Percentiles rank a stretch among this genome's conserved stretches.
These are phyloP conservation scores for Halictus ligatus DNA, from an alignment of 2,888 invertebrate species.

Conservation along the genomic window DNA sequence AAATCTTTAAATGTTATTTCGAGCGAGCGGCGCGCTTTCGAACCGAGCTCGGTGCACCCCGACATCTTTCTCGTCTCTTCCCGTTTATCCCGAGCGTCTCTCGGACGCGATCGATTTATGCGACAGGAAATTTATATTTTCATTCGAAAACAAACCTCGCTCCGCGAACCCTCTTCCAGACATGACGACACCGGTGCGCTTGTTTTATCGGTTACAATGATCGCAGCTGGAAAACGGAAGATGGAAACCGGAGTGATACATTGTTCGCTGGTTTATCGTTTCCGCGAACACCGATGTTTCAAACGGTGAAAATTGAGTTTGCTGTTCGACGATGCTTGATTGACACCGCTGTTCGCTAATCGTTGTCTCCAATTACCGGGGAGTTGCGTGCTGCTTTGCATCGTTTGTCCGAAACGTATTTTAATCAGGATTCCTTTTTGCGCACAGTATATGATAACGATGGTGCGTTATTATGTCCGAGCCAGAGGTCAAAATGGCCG, in stretches of 20 bases:
- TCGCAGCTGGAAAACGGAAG: not conserved
- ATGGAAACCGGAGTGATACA: not conserved
- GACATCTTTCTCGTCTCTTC: not conserved
- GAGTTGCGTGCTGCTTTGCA: not conserved
- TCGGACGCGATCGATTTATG: not conserved
- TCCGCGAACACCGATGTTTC: not conserved
- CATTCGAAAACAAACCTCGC: not conserved
- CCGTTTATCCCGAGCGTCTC: not conserved
- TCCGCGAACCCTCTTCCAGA: not conserved
- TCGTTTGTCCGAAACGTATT: not conserved
- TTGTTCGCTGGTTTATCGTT: not conserved
- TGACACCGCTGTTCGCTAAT: not conserved
- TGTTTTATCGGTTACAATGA: not conserved
- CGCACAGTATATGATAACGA: not conserved
- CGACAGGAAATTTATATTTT: slow-evolving; percentile 16
- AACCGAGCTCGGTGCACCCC: not conserved
- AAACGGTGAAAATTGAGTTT: not conserved
- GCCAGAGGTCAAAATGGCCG: not conserved
- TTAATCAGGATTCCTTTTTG: not conserved
- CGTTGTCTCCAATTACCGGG: not conserved
- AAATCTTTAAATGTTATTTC: slow-evolving; percentile 1
- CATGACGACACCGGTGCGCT: not conserved
- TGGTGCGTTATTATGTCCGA: not conserved
- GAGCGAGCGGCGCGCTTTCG: too few relatives aligned
- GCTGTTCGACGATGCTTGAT: not conserved